Evolutionary conservation across 2,113 vertebrate genomes (phyloP).

Genomic region (Orientallactaga bullata): DNA sequence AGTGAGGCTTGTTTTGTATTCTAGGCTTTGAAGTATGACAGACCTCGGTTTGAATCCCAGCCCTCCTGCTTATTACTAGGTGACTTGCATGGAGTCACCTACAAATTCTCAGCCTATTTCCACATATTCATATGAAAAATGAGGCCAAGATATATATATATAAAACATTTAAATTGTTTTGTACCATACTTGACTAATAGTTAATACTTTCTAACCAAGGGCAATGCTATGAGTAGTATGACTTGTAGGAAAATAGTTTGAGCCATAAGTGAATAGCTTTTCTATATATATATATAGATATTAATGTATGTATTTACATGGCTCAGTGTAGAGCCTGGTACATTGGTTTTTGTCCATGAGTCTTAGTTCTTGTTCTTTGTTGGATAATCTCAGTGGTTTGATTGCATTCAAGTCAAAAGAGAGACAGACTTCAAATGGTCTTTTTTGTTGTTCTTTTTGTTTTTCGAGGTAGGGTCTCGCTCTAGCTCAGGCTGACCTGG

Average conservation of each 20-base stretch:
- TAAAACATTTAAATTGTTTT: no score
- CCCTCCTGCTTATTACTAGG: background rate
- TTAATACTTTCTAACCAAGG: no score
- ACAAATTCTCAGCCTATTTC: background rate
- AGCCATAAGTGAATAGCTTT: background rate
- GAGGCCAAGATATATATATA: no score
- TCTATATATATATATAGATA: background rate
- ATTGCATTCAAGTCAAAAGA: constrained; percentile 13
- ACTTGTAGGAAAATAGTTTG: background rate
- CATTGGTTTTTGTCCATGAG: background rate
- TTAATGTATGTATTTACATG: background rate
- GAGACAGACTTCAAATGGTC: constrained; percentile 22
- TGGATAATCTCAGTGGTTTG: constrained; percentile 5
- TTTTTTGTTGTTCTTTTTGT: no score
- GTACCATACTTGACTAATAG: no score
- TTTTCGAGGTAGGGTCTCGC: no score
- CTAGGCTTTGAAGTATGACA: constrained; percentile 37
- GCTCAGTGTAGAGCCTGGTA: background rate
- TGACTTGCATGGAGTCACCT: background rate
- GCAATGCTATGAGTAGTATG: no score
- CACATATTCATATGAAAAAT: background rate
- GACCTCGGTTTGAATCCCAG: constrained; percentile 22
- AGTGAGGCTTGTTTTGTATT: constrained; percentile 26
- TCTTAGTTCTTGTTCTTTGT: background rate
- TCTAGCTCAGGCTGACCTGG: no score